Conservation (phyloP, 2,888 invertebrate genomes). For the Furcula furcula region DNA sequence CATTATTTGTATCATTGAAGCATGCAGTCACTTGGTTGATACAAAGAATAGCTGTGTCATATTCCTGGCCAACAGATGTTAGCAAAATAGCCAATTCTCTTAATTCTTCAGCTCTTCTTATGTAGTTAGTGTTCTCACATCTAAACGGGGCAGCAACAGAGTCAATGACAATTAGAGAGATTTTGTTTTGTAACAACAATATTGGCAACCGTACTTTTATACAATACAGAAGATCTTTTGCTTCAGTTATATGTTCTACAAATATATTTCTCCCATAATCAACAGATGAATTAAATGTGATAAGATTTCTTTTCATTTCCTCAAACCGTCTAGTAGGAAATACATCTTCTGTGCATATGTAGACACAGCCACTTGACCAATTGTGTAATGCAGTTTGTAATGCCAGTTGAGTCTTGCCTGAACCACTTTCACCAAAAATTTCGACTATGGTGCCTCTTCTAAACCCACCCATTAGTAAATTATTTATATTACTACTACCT, state of each 20-base stretch:
- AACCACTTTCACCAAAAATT: slow-evolving; percentile 90
- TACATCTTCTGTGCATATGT: slow-evolving; percentile 89
- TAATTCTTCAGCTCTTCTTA: slow-evolving; percentile 68
- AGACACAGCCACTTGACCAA: slow-evolving; percentile 83
- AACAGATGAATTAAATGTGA: slow-evolving; percentile 23
- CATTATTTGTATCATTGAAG: slow-evolving; percentile 42
- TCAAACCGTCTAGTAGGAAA: slow-evolving; percentile 76
- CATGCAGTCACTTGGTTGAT: slow-evolving; percentile 70
- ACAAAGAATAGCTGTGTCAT: slow-evolving; percentile 61
- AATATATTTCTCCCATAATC: slow-evolving; percentile 60
- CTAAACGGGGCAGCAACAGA: slow-evolving; percentile 74
- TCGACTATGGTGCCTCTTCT: slow-evolving; percentile 86
- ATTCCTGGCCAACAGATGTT: slow-evolving; percentile 48
- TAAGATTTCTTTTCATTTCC: slow-evolving; percentile 48
- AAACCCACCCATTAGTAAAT: slow-evolving; percentile 85
- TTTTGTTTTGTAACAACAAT: slow-evolving; percentile 43
- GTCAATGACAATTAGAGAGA: slow-evolving; percentile 61
- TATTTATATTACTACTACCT: slow-evolving; percentile 84
- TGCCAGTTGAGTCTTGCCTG: slow-evolving; percentile 91
- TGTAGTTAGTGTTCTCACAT: slow-evolving; percentile 61
- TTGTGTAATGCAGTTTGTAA: slow-evolving; percentile 86
- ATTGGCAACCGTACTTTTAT: slow-evolving; percentile 59
- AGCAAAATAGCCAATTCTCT: slow-evolving; percentile 60
- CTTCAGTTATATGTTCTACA: slow-evolving; percentile 69
- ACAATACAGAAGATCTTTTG: slow-evolving; percentile 60